Percentiles rank a stretch among this genome's conserved stretches.
Evolutionary conservation across 2,113 vertebrate species (phyloP).

Genomic region (Myocastor coypus): DNA sequence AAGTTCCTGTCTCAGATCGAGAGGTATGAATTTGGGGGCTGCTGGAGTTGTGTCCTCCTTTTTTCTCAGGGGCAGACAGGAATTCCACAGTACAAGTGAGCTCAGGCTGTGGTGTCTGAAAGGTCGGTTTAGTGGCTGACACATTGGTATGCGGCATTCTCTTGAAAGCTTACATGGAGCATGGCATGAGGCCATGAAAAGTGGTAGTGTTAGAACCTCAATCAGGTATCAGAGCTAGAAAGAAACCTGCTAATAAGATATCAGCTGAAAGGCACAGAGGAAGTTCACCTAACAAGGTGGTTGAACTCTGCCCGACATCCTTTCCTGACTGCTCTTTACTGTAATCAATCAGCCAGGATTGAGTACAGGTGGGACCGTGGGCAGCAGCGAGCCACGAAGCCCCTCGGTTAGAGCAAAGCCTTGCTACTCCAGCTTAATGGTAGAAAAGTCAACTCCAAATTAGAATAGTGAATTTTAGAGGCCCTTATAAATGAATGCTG

Average conservation of each 20-base stretch:
- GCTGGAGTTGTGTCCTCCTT: background rate
- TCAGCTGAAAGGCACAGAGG: background rate
- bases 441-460: background rate
- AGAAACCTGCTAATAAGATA: background rate
- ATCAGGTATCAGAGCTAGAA: background rate
- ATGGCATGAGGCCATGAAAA: background rate
- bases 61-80: background rate
- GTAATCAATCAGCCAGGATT: background rate
- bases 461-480: background rate
- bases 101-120: background rate
- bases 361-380: background rate
- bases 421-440: background rate
- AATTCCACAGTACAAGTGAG: background rate
- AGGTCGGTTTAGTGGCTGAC: background rate
- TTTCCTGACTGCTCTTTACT: background rate
- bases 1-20: constrained; percentile 99
- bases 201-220: background rate
- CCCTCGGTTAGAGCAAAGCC: background rate
- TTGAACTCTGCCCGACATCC: background rate
- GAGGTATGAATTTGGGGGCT: constrained; percentile 87
- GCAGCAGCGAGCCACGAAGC: background rate
- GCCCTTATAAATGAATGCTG: background rate
- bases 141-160: background rate
- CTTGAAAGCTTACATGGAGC: background rate
- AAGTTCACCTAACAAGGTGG: background rate